Base-by-base conservation (phyloP, 2,797 vertebrate species). In the Falco cherrug region DNA sequence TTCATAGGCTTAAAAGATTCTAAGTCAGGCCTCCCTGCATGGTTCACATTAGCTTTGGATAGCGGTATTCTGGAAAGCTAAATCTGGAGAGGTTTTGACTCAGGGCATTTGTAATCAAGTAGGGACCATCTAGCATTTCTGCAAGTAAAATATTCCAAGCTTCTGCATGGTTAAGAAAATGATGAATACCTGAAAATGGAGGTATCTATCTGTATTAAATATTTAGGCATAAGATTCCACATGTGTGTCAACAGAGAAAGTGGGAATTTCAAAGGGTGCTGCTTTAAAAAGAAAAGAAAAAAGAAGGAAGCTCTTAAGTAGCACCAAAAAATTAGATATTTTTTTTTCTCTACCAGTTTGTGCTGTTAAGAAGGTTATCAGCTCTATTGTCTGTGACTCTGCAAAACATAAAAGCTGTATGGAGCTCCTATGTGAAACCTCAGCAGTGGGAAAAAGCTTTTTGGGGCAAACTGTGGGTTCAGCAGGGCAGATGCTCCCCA, bases 11-110 rank as follows among this genome's bases (percentile, higher is more conserved):
- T 79, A 77, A 89, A 93, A 90, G 80, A 78, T 82, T 84, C 77
- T 31, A 61, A 88, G 80, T 84, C 51, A 31, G 74, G 73, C 54
- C 60, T 90, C 59, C 63, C 54, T 90, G 74, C 65, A 78, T 93
- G 89, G 91, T 95, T 96, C 86, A 76, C 84, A 78, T 96, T 96
- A 95, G 85, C 31, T 69, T 71, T 65, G 87, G 79, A 73, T 16
- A 75, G 79, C 1, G 3, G 64, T 41, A 15, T 84, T 87, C 35
- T 68, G 79, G 82, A 93, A 93, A 90, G 77, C 28, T 41, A 43
- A 19, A 53, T 70, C 70, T 92, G 65, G 68, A 95, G 84, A 83
- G 51, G n/a, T 50, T 94, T 87, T 79, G n/a, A 37, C 53, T 94
- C 70, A 33, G 39, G 56, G 54, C 8, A 1, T 60, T 87, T 83